Evolutionary conservation across 2,797 vertebrate genomes (phyloP).

Genomic region (Ctenosaura bakeri): DNA sequence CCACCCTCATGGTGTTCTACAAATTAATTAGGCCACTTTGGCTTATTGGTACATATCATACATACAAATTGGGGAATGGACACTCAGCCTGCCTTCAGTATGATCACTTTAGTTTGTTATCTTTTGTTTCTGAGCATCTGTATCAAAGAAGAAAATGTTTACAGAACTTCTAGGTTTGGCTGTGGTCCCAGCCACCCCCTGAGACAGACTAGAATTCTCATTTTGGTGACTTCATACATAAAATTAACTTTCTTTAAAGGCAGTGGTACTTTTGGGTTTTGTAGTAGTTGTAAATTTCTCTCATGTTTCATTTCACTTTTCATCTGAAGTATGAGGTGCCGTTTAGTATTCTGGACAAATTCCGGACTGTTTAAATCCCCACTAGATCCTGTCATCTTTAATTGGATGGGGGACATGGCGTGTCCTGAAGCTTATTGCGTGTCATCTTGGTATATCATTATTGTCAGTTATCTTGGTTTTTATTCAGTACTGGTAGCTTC

Average conservation of each 20-base stretch:
- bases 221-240: neutral
- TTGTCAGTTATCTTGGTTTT: neutral
- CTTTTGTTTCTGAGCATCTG: conserved; percentile 45
- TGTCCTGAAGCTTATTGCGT: conserved; percentile 9
- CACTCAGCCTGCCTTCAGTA: neutral
- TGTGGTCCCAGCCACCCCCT: too few relatives aligned
- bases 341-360: conserved; percentile 14
- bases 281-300: conserved; percentile 16
- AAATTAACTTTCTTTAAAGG: neutral
- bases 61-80: conserved; percentile 15
- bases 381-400: conserved; percentile 10
- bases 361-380: conserved; percentile 1
- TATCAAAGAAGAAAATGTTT: conserved; percentile 11
- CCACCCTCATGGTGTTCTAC: neutral
- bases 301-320: conserved; percentile 16
- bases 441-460: accelerated
- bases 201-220: neutral
- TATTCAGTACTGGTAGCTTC: neutral
- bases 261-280: neutral
- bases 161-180: neutral
- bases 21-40: neutral
- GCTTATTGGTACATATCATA: neutral
- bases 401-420: neutral
- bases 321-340: conserved; percentile 12
- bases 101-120: conserved; percentile 45